Percentiles rank a stretch among this genome's conserved stretches.
These are phyloP conservation scores for Galemys pyrenaicus DNA, from an alignment of 2,113 vertebrate genomes.

Conservation along the genomic window DNA sequence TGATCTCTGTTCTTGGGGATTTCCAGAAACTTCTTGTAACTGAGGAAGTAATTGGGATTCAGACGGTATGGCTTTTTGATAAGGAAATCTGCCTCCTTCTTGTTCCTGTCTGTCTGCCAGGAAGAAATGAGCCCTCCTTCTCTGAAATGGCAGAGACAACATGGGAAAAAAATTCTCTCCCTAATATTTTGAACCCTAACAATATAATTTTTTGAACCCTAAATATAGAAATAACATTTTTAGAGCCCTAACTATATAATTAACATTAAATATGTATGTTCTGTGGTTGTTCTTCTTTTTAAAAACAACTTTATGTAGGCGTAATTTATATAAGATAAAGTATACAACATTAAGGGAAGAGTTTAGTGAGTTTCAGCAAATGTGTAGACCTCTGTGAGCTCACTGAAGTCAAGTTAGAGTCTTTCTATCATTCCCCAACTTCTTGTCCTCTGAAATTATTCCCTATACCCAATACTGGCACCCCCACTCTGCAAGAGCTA, in stretches of 20 bases:
- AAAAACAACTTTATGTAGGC: background rate
- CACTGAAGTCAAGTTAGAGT: background rate
- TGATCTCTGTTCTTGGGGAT: background rate
- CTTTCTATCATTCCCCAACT: background rate
- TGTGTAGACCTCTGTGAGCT: background rate
- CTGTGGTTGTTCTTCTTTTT: slow-evolving; percentile 10
- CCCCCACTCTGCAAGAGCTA: background rate
- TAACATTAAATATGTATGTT: background rate
- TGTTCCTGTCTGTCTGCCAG: background rate
- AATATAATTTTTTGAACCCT: background rate
- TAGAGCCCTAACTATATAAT: background rate
- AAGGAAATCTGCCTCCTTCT: background rate
- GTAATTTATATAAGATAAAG: background rate
- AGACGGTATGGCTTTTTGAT: background rate
- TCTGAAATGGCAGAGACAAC: background rate
- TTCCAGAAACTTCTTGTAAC: slow-evolving; percentile 20
- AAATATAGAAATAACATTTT: background rate
- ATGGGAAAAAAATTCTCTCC: background rate
- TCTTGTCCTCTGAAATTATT: background rate
- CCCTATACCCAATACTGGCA: background rate
- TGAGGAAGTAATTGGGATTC: background rate
- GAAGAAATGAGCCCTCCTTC: background rate
- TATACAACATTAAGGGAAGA: background rate
- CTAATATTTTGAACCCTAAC: background rate
- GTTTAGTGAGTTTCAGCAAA: background rate